A percentile compares a stretch with the other conserved stretches of the same genome.
These are phyloP conservation scores for Ictalurus furcatus DNA, from an alignment of 2,113 vertebrate genomes.

Conservation along the genomic window DNA sequence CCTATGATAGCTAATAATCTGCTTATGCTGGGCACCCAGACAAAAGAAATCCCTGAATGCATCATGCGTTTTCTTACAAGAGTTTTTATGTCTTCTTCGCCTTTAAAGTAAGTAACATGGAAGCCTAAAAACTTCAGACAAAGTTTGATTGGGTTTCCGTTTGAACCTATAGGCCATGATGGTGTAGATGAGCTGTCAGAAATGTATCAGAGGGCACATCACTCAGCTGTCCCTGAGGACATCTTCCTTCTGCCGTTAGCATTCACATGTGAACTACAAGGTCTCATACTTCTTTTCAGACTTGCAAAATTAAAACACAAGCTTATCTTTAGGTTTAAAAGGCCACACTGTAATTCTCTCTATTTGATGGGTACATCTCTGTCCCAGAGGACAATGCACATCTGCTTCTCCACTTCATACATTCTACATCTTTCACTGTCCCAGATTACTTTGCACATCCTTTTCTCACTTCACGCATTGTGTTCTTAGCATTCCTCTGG, in stretches of 20 bases:
- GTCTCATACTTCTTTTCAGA: not conserved
- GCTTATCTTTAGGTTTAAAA: not conserved
- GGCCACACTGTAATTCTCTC: not conserved
- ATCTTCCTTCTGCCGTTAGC: not conserved
- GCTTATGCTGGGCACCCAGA: not conserved
- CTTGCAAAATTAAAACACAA: not conserved
- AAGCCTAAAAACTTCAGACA: not conserved
- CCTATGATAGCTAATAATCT: not conserved
- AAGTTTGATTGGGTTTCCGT: not conserved
- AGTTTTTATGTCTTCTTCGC: not conserved
- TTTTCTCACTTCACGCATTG: not conserved
- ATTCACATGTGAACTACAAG: not conserved
- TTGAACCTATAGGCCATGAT: not conserved
- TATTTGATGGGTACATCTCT: not conserved
- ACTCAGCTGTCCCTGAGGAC: not conserved
- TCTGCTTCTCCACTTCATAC: slow-evolving; percentile 5
- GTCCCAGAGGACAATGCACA: slow-evolving; percentile 1
- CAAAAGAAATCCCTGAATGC: not conserved
- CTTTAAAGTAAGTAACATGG: not conserved
- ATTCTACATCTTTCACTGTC: not conserved
- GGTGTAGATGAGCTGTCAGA: not conserved
- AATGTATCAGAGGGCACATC: not conserved
- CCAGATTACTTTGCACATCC: not conserved
- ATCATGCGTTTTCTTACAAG: not conserved
- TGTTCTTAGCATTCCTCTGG: not conserved